Base-by-base conservation (phyloP, 2,888 invertebrate species). In the Aphodius granarius region DNA sequence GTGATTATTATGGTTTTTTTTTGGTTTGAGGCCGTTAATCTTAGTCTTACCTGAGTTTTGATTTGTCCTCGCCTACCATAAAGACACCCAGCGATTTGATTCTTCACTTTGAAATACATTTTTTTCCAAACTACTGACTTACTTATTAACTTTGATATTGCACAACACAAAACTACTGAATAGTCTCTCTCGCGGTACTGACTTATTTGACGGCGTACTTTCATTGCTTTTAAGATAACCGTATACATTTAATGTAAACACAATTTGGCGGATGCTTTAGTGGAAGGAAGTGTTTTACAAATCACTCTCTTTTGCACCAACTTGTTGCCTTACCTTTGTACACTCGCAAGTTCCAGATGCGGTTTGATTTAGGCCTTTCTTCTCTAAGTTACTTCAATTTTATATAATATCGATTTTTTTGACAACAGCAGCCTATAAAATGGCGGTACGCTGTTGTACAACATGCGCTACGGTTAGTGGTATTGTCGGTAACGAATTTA, bases 161-260 rank as follows among this genome's bases (percentile, higher is more conserved):
- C 86, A 86, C 86, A 85, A 85, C 87, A 86, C 86, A 86, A 80
- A 86, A 86, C 86, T 87, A 86, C 86, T 86, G 82, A 82, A 81
- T 74, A 85, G 85, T 85, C 84, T 86, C 84, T 86, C 82, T 84
- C 85, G 84, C 86, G 86, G 81, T 77, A 83, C 83, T 83, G 83
- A 82, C 82, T 83, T 83, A 78, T 77, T 81, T 79, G 80, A 79
- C 79, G 80, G 80, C 80, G 76, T 80, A 80, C 80, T 80, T 79
- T 80, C 82, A 79, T 81, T 80, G 80, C 81, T 79, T 79, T 79
- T 81, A 82, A 82, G 81, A 83, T 82, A 83, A 83, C 81, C 83
- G 81, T 80, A 80, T 82, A 80, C 80, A 79, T 80, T 66, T 66
- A 82, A 82, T 82, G 82, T 81, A 83, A 85, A 85, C 86, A 85